Conservation (phyloP, 2,888 invertebrate genomes). For the Gymnocheta viridis region DNA sequence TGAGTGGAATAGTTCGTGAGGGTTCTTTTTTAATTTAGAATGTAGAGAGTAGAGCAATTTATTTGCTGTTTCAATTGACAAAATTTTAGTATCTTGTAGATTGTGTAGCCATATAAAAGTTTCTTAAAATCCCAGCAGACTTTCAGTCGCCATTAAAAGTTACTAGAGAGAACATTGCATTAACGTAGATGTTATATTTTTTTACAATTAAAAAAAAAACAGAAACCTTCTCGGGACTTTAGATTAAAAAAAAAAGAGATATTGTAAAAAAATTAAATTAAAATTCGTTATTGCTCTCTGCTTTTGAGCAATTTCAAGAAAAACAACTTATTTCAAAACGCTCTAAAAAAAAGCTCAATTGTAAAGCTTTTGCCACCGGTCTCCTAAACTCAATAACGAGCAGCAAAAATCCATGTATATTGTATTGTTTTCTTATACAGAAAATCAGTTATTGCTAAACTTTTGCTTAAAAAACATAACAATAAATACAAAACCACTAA, state of each 20-base stretch:
- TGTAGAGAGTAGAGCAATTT: slow-evolving; percentile 29
- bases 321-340: not conserved
- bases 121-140: slow-evolving; percentile 83
- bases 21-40: not conserved
- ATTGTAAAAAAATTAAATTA: not conserved
- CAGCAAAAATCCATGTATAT: slow-evolving; percentile 56
- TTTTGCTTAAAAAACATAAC: slow-evolving; percentile 73
- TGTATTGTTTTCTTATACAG: slow-evolving; percentile 65
- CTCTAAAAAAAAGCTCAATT: slow-evolving; percentile 11
- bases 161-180: slow-evolving; percentile 69
- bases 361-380: slow-evolving; percentile 57
- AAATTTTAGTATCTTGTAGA: slow-evolving; percentile 29
- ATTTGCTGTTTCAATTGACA: slow-evolving; percentile 1
- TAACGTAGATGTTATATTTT: not conserved
- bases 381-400: slow-evolving; percentile 45
- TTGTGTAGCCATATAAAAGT: slow-evolving; percentile 76
- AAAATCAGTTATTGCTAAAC: slow-evolving; percentile 79
- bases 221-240: no score
- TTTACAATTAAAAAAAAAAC: not conserved
- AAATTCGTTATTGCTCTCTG: not conserved
- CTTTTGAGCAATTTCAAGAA: not conserved
- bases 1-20: not conserved
- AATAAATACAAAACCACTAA: slow-evolving; percentile 37
- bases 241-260: not conserved
- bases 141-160: slow-evolving; percentile 84